phyloP scores from a whole-genome alignment of 2,888 invertebrate species.

The Xanthia icteritia region DNA sequence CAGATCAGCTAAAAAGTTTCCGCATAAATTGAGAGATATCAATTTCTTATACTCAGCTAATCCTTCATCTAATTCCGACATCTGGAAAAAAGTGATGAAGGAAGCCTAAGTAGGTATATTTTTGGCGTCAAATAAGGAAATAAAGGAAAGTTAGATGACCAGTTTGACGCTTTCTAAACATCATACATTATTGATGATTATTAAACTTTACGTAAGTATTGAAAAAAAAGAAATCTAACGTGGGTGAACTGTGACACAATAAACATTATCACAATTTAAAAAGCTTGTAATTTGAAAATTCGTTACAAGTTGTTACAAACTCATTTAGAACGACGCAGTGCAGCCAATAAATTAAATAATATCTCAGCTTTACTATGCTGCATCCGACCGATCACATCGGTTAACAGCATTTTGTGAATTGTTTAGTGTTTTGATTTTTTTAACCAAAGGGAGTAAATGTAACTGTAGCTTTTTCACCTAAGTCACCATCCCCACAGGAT shows the following conservation, averaged over 20 bases:
- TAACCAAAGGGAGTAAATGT: neutral
- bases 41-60: slow-evolving; percentile 82
- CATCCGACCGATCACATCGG: neutral
- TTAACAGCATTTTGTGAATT: neutral
- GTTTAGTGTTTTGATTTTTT: neutral
- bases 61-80: slow-evolving; percentile 84
- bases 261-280: neutral
- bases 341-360: neutral
- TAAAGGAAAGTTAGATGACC: neutral
- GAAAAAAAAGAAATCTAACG: neutral
- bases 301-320: slow-evolving; percentile 13
- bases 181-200: neutral
- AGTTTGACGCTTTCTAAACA: neutral
- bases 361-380: neutral
- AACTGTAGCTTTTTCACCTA: neutral
- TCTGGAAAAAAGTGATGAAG: slow-evolving; percentile 73
- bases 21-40: slow-evolving; percentile 85
- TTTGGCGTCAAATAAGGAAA: neutral
- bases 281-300: slow-evolving; percentile 3
- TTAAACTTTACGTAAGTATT: neutral
- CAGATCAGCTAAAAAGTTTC: slow-evolving; percentile 80
- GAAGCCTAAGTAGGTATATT: neutral
- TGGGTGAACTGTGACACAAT: neutral
- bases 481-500: neutral
- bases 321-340: neutral